Evolutionary conservation across 1,140 invertebrate genomes (phyloP).

Genomic region (Halesus radiatus): DNA sequence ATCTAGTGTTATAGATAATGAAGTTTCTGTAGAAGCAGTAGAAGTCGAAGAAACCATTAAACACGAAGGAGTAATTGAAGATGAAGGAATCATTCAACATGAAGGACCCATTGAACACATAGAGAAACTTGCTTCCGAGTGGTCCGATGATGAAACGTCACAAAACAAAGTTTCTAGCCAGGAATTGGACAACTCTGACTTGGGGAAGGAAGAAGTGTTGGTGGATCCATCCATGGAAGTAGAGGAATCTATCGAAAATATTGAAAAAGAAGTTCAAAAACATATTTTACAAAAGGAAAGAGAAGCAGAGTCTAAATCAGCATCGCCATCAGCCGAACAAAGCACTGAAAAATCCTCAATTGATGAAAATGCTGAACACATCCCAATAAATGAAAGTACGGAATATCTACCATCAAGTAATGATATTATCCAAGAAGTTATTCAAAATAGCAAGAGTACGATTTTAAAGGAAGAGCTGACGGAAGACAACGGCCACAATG

Average conservation of each 20-base stretch:
- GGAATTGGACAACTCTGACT: neutral
- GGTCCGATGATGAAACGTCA: slow-evolving; percentile 67
- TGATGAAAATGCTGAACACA: neutral
- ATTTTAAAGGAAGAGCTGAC: neutral
- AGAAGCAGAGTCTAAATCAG: slow-evolving; percentile 30
- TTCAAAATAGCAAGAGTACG: neutral
- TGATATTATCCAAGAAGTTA: neutral
- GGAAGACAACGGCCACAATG: slow-evolving; percentile 5
- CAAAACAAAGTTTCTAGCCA: slow-evolving; percentile 26
- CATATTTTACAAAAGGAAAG: slow-evolving; percentile 39
- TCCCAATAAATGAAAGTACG: neutral
- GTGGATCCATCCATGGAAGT: slow-evolving; percentile 56
- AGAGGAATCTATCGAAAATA: slow-evolving; percentile 68
- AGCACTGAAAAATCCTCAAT: neutral
- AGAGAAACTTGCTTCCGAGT: slow-evolving; percentile 62
- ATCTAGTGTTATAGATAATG: neutral
- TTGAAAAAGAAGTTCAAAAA: slow-evolving; percentile 62
- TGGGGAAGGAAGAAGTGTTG: slow-evolving; percentile 4
- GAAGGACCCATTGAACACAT: slow-evolving; percentile 24
- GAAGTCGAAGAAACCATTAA: neutral
- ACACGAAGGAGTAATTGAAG: neutral
- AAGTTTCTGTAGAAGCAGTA: slow-evolving; percentile 21
- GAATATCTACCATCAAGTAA: neutral
- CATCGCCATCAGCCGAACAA: neutral
- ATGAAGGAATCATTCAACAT: neutral